Evolutionary conservation across 2,888 invertebrate species (phyloP).

Genomic region (Altica lythri): DNA sequence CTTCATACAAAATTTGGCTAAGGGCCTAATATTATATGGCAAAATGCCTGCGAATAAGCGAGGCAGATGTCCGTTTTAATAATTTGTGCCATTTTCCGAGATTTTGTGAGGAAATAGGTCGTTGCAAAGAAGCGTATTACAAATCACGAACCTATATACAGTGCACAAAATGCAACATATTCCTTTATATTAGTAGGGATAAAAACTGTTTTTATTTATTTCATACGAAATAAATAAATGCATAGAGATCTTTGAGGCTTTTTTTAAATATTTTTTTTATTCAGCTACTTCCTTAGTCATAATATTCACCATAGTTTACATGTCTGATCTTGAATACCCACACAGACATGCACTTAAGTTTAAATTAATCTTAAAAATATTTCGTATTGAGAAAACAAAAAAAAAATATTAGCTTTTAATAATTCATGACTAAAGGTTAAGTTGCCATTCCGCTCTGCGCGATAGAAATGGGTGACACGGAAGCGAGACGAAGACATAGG

Average conservation of each 20-base stretch:
- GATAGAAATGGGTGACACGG: too few species aligned
- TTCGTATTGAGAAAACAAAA: not conserved
- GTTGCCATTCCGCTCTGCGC: too few species aligned
- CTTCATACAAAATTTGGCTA: slow-evolving; percentile 6
- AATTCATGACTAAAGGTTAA: slow-evolving; percentile 2
- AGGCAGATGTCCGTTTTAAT: not conserved
- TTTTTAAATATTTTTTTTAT: not conserved
- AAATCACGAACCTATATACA: not conserved
- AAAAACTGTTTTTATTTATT: not conserved
- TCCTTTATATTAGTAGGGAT: not conserved
- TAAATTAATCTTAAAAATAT: not conserved
- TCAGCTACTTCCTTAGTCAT: not conserved
- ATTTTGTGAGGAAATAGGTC: not conserved
- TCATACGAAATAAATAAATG: not conserved
- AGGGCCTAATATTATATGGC: slow-evolving; percentile 5
- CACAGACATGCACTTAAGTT: not conserved
- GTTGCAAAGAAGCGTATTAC: not conserved
- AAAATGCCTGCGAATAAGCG: slow-evolving; percentile 4
- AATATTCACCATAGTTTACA: not conserved
- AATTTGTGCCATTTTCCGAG: not conserved
- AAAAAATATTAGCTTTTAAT: not conserved
- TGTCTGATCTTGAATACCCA: not conserved
- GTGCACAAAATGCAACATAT: not conserved
- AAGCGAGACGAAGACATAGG: too few species aligned
- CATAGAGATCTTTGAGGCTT: not conserved